phyloP scores from a whole-genome alignment of 2,113 vertebrate genomes.

The Archocentrus centrarchus region DNA sequence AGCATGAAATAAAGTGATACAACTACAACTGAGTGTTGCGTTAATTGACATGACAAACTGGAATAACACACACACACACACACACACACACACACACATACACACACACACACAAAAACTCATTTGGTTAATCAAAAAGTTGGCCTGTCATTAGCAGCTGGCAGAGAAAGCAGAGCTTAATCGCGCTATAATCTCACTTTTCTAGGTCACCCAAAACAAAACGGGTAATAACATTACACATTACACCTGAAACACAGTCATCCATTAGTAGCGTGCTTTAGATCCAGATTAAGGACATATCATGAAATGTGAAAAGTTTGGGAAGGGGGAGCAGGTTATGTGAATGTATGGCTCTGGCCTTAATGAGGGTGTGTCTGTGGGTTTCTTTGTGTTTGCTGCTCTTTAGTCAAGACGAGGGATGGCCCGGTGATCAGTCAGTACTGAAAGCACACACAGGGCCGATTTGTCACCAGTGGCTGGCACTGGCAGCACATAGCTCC shows the following conservation, averaged over 20 bases:
- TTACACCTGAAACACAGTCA: slow-evolving; percentile 57
- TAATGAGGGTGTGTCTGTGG: slow-evolving; percentile 78
- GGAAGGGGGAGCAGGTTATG: slow-evolving; percentile 45
- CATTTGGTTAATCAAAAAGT: slow-evolving; percentile 39
- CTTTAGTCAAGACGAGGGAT: slow-evolving; percentile 78
- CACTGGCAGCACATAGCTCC: slow-evolving; percentile 73
- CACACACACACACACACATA: background rate
- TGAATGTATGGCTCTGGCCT: slow-evolving; percentile 73
- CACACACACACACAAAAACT: background rate
- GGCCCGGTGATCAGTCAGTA: slow-evolving; percentile 78
- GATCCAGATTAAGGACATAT: slow-evolving; percentile 67
- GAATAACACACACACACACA: background rate
- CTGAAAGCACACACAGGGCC: slow-evolving; percentile 74
- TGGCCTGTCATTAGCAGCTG: slow-evolving; percentile 39
- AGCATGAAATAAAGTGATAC: slow-evolving; percentile 22
- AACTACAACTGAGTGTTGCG: slow-evolving; percentile 3
- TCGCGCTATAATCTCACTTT: slow-evolving; percentile 67
- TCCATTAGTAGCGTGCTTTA: slow-evolving; percentile 61
- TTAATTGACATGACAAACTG: slow-evolving; percentile 67
- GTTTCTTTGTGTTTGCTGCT: slow-evolving; percentile 79
- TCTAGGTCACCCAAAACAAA: slow-evolving; percentile 65
- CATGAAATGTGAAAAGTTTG: slow-evolving; percentile 60
- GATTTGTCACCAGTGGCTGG: slow-evolving; percentile 77
- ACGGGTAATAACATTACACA: slow-evolving; percentile 54
- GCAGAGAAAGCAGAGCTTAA: slow-evolving; percentile 50